Evolutionary conservation across 2,113 vertebrate genomes (phyloP), one percentile per base, ranked within the genome.

Genomic region (Beaufortia kweichowensis): DNA sequence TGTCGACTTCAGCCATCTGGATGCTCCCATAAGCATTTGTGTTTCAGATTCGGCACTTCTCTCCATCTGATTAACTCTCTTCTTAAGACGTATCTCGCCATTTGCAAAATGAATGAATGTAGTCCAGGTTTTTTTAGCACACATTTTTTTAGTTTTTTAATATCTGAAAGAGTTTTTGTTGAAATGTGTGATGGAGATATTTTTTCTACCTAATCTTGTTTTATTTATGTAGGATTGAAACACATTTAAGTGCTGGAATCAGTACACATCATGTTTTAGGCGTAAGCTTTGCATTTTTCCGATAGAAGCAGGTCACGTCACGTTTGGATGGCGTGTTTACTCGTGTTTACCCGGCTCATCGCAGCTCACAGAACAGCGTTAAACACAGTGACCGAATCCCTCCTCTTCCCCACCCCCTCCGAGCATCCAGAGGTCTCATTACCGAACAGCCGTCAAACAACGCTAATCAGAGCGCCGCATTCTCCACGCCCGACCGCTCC

Each of bases 21-120:
- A 65, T 63, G 28, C 64, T 76, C 28, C 73, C 48, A 72, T 55
- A 72, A 71, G 72, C 73, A 39, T 75, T 43, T 59, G 59, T 35
- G 56, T 23, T 31, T 74, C 79, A 85, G 84, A 84, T 83, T 50
- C 84, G 83, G 81, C 85, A 64, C 78, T 82, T 86, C 78, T 88
- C 80, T 86, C 67, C 85, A 89, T 86, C 87, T 88, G 84, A 90
- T 78, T 81, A 84, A 83, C 77, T 87, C 77, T 75, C 68, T 73
- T 72, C 79, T 88, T 81, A 84, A 76, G 87, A 83, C 85, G 79
- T 55, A 53, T 71, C 46, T 17, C 23, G 14, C 3, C 33, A 24
- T 61, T 39, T 66, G 14, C 21, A 50, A 33, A 73, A 4, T 67
- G 29, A n/a, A 33, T 1, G 41, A 43, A 43, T 43, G 3, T 11